Conservation (phyloP, 2,113 vertebrate genomes). For the Corythornis cristatus region DNA sequence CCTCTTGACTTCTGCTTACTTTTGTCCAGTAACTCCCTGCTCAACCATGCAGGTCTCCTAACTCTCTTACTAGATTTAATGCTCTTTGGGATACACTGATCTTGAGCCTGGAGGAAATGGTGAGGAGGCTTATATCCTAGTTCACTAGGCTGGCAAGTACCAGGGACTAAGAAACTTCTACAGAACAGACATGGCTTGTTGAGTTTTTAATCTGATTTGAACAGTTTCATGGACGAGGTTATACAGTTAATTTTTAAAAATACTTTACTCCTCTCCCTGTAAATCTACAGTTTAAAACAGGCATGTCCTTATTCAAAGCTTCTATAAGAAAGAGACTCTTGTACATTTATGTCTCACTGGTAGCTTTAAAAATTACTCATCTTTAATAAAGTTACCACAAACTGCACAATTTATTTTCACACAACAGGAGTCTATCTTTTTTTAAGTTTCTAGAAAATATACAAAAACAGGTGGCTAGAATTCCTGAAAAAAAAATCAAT, state of each 20-base stretch:
- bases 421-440: slow-evolving; percentile 60
- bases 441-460: slow-evolving; percentile 67
- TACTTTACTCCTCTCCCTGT: slow-evolving; percentile 37
- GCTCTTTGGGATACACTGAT: too few relatives aligned
- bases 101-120: too few relatives aligned
- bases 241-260: slow-evolving; percentile 60
- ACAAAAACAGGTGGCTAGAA: slow-evolving; percentile 73
- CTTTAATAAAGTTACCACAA: slow-evolving; percentile 70
- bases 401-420: slow-evolving; percentile 66
- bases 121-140: neutral
- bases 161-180: neutral
- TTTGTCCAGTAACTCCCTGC: too few relatives aligned
- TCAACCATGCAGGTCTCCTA: too few relatives aligned
- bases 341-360: slow-evolving; percentile 63
- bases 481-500: slow-evolving; percentile 52
- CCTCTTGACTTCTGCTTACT: too few relatives aligned
- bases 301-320: slow-evolving; percentile 64
- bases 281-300: slow-evolving; percentile 66
- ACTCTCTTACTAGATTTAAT: too few relatives aligned
- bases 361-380: slow-evolving; percentile 59
- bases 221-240: slow-evolving; percentile 39
- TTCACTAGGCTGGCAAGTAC: neutral
- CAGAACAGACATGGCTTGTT: slow-evolving; percentile 27
- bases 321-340: neutral
- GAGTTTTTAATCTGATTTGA: slow-evolving; percentile 60